phyloP scores from a whole-genome alignment of 2,888 invertebrate genomes.

The Drosophila mimetica region DNA sequence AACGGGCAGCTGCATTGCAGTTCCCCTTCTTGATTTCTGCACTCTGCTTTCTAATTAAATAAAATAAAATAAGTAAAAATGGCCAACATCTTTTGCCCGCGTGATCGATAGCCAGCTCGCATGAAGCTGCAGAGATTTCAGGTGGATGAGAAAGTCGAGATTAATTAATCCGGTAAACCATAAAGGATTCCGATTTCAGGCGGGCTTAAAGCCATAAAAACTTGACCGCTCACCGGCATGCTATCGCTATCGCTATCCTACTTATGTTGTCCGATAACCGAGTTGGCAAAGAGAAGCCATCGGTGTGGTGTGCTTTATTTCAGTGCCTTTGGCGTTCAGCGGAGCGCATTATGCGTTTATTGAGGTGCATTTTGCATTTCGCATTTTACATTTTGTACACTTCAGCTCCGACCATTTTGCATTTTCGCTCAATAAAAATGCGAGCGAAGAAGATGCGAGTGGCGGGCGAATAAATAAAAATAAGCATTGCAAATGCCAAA shows the following conservation, averaged over 20 bases:
- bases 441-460: slow-evolving; percentile 22
- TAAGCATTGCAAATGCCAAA: slow-evolving; percentile 75
- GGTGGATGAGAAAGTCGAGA: neutral
- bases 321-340: slow-evolving; percentile 64
- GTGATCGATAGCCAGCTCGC: slow-evolving; percentile 62
- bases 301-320: slow-evolving; percentile 11
- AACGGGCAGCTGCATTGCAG: slow-evolving; percentile 38
- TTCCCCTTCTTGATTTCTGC: neutral
- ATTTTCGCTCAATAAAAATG: slow-evolving; percentile 50
- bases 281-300: slow-evolving; percentile 22
- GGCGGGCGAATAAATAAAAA: slow-evolving; percentile 50
- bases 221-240: slow-evolving; percentile 22
- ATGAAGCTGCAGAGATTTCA: slow-evolving; percentile 4
- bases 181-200: slow-evolving; percentile 13
- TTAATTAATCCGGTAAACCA: slow-evolving; percentile 35
- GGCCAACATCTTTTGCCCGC: slow-evolving; percentile 32
- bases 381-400: slow-evolving; percentile 37
- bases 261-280: slow-evolving; percentile 9
- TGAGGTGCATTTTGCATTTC: slow-evolving; percentile 63
- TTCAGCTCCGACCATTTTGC: slow-evolving; percentile 34
- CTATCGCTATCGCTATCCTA: slow-evolving; percentile 20
- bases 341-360: slow-evolving; percentile 69
- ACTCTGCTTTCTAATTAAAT: slow-evolving; percentile 62
- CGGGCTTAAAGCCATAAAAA: slow-evolving; percentile 27
- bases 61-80: slow-evolving; percentile 62